Base-by-base conservation (phyloP, 2,888 invertebrate genomes). In the Stramonita haemastoma region DNA sequence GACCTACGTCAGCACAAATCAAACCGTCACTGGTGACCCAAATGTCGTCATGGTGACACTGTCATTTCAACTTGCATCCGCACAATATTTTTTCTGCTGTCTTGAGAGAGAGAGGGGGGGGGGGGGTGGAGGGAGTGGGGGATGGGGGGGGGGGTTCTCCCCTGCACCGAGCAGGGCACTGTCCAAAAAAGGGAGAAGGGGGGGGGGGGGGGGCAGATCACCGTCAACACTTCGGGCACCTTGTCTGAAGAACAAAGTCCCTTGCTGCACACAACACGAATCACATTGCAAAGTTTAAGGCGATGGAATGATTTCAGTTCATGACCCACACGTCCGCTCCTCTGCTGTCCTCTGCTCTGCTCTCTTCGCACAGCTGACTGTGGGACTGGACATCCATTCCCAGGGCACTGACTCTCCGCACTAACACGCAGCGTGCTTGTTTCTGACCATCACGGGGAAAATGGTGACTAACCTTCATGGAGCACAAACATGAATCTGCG, bases 251-350 rank as follows among this genome's bases (percentile, higher is more conserved):
- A 11, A n/a, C 73, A 73, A 29, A 83, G 81, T 22, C 81, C 36
- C 81, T 36, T 36, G 22, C 22, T 8, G 46, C 81, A 83, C 46
- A 83, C 81, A 36, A 83, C 81, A 83, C 26, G 81, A 46, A 36
- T 83, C 36, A 83, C 81, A 83, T 46, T 29, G 22, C 79, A 22
- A 26, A 26, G 13, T 22, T 36, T 83, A 83, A 83, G 81, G 81
- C 81, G 46, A 83, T 83, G 81, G 81, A 83, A 83, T 83, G 81
- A 83, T 83, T 83, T 46, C 46, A 46, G 81, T 83, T 46, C 46
- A 46, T 8, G 46, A 83, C 81, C 81, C 8, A 83, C 36, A 83
- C 11, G 66, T 26, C 17, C 66, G 2, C 26, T 66, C 66, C 26
- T 26, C 26, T 66, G 5, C 17, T 46, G 4, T 46, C 46, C 46